phyloP scores from a whole-genome alignment of 2,113 vertebrate genomes.

The Ammodytes marinus region DNA sequence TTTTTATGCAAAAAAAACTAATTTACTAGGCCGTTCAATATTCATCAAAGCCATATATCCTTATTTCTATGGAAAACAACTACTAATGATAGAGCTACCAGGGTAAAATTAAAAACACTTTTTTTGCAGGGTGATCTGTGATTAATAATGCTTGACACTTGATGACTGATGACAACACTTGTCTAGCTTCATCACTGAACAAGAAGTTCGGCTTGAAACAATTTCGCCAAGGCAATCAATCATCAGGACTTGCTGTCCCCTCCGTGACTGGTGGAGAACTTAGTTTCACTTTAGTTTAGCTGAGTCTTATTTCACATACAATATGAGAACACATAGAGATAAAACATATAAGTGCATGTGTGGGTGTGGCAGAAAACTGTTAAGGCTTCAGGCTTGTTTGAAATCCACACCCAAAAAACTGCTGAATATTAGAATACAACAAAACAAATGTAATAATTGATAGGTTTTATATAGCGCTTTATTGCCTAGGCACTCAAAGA shows the following conservation, averaged over 20 bases:
- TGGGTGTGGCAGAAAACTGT: no score
- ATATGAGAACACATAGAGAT: no score
- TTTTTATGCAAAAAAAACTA: not conserved
- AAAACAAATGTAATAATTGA: no score
- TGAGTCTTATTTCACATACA: no score
- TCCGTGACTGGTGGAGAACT: not conserved
- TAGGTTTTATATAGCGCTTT: no score
- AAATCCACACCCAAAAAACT: no score
- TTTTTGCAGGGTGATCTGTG: conserved; percentile 25
- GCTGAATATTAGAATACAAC: no score
- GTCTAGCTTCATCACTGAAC: conserved; percentile 34
- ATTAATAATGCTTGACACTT: conserved; percentile 25
- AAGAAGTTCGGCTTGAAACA: conserved; percentile 29
- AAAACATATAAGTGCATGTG: no score
- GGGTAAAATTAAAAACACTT: not conserved
- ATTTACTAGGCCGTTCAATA: not conserved
- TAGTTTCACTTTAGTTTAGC: no score
- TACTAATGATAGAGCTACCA: conserved; percentile 6
- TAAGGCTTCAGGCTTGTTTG: no score
- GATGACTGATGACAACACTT: conserved; percentile 22
- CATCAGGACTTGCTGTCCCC: conserved; percentile 12
- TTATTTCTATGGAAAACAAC: conserved; percentile 40
- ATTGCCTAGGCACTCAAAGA: no score
- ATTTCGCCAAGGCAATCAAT: conserved; percentile 30
- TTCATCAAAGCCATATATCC: not conserved